phyloP scores from a whole-genome alignment of 2,888 invertebrate genomes.

The Cyaniris semiargus region DNA sequence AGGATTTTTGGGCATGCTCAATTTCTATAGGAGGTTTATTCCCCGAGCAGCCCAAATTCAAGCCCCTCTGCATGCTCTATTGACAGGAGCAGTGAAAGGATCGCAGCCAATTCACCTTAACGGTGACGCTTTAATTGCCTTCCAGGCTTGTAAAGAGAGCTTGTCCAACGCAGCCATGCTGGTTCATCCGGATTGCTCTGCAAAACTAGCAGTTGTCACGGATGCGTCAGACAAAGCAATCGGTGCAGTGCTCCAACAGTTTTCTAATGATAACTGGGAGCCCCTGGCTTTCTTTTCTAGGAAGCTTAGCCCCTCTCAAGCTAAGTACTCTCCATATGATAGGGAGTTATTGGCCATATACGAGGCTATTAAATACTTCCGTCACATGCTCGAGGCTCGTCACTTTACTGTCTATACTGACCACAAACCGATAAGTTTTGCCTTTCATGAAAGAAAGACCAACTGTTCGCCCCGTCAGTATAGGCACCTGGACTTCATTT shows the following conservation, averaged over 20 bases:
- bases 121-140: not conserved
- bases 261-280: too few relatives aligned
- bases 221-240: too few relatives aligned
- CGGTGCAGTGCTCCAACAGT: too few relatives aligned
- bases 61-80: slow-evolving; percentile 48
- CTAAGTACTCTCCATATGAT: too few relatives aligned
- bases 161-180: slow-evolving; percentile 1
- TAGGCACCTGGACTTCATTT: too few relatives aligned
- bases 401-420: slow-evolving; percentile 44
- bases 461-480: too few relatives aligned
- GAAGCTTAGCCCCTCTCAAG: too few relatives aligned
- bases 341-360: too few relatives aligned
- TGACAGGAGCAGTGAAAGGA: slow-evolving; percentile 46
- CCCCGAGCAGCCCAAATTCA: slow-evolving; percentile 50
- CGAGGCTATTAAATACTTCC: too few relatives aligned
- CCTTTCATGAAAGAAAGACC: slow-evolving; percentile 30
- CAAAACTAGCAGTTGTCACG: slow-evolving; percentile 46
- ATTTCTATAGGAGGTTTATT: slow-evolving; percentile 49
- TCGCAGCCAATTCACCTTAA: slow-evolving; percentile 42
- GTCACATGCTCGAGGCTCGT: too few relatives aligned
- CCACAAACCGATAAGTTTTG: slow-evolving; percentile 35
- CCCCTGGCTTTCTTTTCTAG: too few relatives aligned
- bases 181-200: slow-evolving; percentile 39
- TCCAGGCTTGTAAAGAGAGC: slow-evolving; percentile 1
- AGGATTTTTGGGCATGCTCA: slow-evolving; percentile 45